Conservation (phyloP, 2,797 vertebrate genomes). For the Columba guinea region DNA sequence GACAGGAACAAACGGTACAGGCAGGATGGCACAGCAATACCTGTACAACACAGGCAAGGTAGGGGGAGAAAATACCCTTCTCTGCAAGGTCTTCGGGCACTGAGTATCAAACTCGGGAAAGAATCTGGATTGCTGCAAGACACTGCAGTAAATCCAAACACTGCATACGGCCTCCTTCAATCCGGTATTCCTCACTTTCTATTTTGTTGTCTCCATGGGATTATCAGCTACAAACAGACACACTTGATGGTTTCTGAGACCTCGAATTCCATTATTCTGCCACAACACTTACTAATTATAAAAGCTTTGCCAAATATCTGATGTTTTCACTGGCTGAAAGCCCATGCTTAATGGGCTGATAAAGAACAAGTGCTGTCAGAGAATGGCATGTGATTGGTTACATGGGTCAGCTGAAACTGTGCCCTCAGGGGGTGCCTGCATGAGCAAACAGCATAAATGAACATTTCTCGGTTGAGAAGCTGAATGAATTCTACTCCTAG, state of each 20-base stretch:
- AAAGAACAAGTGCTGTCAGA: conserved; percentile 33
- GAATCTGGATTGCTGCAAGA: background rate
- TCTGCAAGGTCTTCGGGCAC: background rate
- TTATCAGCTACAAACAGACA: background rate
- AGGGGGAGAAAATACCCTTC: background rate
- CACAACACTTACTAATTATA: conserved; percentile 34
- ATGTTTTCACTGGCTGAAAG: conserved; percentile 48
- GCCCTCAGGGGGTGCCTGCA: background rate
- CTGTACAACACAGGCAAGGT: background rate
- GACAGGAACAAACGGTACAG: background rate
- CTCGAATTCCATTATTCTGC: conserved; percentile 51
- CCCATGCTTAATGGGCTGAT: conserved; percentile 51
- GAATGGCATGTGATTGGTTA: background rate
- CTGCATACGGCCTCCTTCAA: background rate
- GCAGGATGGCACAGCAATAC: background rate
- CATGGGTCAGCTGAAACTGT: background rate
- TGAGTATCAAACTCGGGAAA: background rate
- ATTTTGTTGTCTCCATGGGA: background rate
- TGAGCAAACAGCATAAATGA: background rate
- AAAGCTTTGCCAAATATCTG: conserved; percentile 29
- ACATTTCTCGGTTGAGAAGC: background rate
- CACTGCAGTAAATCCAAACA: background rate
- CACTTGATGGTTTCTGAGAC: background rate
- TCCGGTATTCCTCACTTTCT: background rate
- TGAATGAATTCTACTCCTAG: background rate